Percentiles rank a stretch among this genome's conserved stretches.
These are phyloP conservation scores for Leucosticte australis DNA, from an alignment of 2,113 vertebrate genomes.

Conservation along the genomic window DNA sequence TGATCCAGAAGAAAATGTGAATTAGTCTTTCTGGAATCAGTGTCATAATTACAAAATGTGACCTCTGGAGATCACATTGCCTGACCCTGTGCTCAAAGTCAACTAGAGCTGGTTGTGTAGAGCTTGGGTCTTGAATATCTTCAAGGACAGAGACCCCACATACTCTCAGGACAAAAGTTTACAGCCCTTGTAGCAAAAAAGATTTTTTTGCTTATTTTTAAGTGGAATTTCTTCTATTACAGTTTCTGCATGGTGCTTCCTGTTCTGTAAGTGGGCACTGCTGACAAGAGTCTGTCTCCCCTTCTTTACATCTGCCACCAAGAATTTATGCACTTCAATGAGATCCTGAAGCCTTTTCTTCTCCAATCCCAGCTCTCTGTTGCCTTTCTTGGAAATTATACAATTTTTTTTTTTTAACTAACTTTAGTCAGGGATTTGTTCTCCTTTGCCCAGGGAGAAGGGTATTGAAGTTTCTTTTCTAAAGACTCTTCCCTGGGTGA, in stretches of 20 bases:
- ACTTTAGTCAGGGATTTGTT: neutral
- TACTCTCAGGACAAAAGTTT: neutral
- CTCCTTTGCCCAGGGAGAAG: neutral
- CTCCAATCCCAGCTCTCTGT: neutral
- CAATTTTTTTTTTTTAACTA: neutral
- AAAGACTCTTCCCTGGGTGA: neutral
- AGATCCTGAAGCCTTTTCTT: neutral
- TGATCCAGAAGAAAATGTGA: neutral
- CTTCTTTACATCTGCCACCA: neutral
- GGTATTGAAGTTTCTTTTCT: neutral
- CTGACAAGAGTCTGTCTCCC: neutral
- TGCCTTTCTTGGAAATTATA: neutral
- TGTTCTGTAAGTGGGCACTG: neutral
- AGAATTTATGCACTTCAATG: neutral
- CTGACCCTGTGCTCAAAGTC: neutral
- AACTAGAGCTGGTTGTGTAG: neutral
- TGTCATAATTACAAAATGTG: neutral
- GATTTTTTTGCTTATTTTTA: neutral
- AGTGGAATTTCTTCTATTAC: neutral
- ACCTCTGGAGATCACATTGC: neutral
- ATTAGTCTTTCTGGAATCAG: neutral
- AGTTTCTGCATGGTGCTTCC: neutral
- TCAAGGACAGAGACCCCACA: neutral
- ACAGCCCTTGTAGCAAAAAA: neutral
- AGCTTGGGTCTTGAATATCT: neutral